A percentile compares a stretch with the other conserved stretches of the same genome.
Evolutionary conservation across 2,888 invertebrate species (phyloP).

Genomic region (Lepidocyrtinus sp.): DNA sequence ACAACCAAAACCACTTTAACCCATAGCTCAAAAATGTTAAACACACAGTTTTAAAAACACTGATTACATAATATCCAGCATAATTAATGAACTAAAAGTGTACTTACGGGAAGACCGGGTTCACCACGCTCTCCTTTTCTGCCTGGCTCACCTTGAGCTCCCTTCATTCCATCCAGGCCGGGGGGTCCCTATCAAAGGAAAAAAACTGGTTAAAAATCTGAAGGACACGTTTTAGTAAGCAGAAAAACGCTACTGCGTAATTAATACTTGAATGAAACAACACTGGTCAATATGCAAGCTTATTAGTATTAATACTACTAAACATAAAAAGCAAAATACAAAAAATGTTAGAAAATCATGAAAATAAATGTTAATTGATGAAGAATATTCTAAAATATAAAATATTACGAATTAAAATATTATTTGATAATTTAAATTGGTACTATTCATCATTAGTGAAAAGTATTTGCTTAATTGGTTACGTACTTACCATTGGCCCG

Average conservation of each 20-base stretch:
- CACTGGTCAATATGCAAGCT: too few species aligned
- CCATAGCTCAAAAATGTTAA: neutral
- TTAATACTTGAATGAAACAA: neutral
- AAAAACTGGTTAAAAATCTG: too few species aligned
- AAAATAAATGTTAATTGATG: too few species aligned
- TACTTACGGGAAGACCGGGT: slow-evolving; percentile 91
- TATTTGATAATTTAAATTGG: too few species aligned
- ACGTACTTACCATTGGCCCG: slow-evolving; percentile 83
- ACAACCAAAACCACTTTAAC: neutral
- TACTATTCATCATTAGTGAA: too few species aligned
- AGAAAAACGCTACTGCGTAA: neutral
- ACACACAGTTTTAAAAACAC: slow-evolving; percentile 15
- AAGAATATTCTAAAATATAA: too few species aligned
- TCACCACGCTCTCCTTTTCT: slow-evolving; percentile 90
- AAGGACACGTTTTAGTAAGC: neutral
- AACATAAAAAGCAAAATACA: too few species aligned
- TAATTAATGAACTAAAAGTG: too few species aligned
- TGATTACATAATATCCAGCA: too few species aligned
- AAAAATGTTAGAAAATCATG: too few species aligned
- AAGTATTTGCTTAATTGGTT: neutral
- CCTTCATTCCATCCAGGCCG: slow-evolving; percentile 97
- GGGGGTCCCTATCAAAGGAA: slow-evolving; percentile 90
- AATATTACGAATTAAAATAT: too few species aligned
- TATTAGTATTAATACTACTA: too few species aligned
- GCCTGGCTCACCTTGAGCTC: slow-evolving; percentile 93